These are phyloP conservation scores for Kryphioiulus occultus DNA, from an alignment of 2,888 invertebrate genomes.

Conservation along the genomic window DNA sequence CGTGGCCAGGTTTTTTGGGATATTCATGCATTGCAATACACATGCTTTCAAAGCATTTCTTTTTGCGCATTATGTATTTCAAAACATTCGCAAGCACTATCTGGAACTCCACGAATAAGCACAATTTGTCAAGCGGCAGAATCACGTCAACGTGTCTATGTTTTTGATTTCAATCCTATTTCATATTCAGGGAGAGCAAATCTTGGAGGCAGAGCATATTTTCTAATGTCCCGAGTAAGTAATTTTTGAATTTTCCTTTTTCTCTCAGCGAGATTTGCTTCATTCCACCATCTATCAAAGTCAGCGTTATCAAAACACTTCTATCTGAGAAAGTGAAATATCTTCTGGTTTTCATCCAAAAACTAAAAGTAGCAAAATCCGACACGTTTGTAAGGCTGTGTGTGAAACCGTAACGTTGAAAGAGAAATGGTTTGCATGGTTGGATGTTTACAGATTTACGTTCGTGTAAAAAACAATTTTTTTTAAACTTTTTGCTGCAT, in stretches of 20 bases:
- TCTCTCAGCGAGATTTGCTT: not conserved
- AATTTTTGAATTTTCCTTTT: not conserved
- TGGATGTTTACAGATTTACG: not conserved
- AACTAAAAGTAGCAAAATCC: not conserved
- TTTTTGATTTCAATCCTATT: not conserved
- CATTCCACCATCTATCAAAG: not conserved
- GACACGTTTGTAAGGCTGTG: not conserved
- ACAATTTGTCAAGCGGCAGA: not conserved
- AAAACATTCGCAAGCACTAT: too few species aligned
- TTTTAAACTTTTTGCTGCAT: too few species aligned
- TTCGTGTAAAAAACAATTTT: not conserved
- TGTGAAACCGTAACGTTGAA: not conserved
- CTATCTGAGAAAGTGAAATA: not conserved
- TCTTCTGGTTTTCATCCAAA: conserved; percentile 23
- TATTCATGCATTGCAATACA: too few species aligned
- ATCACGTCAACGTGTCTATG: not conserved
- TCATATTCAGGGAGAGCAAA: not conserved
- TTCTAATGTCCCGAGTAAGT: not conserved
- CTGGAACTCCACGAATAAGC: not conserved
- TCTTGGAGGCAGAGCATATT: not conserved
- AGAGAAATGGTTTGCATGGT: not conserved
- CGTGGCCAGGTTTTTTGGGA: too few species aligned
- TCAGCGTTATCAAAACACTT: conserved; percentile 12
- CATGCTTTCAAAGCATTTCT: too few species aligned
- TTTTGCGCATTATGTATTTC: not conserved